phyloP scores from a whole-genome alignment of 2,797 vertebrate species.

The Anomalospiza imberbis region DNA sequence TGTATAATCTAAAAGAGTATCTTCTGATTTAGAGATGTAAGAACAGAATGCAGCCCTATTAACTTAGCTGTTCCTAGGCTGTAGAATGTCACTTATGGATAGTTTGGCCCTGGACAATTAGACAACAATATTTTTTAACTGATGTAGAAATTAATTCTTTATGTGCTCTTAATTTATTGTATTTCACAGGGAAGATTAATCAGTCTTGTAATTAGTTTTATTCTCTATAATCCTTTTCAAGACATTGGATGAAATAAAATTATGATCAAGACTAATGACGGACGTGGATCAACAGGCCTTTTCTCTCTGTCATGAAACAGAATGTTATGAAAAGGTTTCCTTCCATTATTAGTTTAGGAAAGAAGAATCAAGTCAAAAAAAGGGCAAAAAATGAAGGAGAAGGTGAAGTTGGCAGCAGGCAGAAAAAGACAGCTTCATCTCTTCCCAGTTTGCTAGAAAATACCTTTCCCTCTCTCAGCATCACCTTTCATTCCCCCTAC shows the following conservation, averaged over 20 bases:
- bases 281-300: neutral
- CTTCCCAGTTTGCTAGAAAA: neutral
- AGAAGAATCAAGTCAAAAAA: neutral
- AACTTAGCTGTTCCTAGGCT: neutral
- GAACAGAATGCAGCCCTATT: neutral
- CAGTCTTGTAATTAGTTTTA: neutral
- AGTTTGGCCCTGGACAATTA: slow-evolving; percentile 12
- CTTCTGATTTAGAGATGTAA: neutral
- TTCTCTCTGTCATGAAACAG: neutral
- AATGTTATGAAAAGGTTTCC: neutral
- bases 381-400: neutral
- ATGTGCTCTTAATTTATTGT: slow-evolving; percentile 1
- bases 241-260: neutral
- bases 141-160: neutral
- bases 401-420: neutral
- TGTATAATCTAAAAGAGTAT: neutral
- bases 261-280: neutral
- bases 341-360: neutral
- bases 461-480: neutral
- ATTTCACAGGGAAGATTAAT: neutral
- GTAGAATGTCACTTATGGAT: neutral
- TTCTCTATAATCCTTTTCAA: neutral
- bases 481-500: neutral
- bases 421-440: neutral
- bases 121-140: slow-evolving; percentile 21